Percentiles rank a stretch among this genome's conserved stretches.
Evolutionary conservation across 2,888 invertebrate genomes (phyloP).

Genomic region (Trissolcus brochymenae): DNA sequence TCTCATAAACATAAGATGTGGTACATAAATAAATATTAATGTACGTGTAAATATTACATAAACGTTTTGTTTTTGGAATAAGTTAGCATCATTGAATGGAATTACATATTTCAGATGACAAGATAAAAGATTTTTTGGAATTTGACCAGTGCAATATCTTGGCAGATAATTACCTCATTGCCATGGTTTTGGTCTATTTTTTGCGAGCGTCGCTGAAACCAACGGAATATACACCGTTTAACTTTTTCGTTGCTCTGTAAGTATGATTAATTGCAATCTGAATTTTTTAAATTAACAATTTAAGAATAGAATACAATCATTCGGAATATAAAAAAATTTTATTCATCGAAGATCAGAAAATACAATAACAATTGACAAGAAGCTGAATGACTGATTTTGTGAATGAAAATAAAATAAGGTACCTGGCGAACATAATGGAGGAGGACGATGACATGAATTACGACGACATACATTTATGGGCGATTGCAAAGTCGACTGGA

Average conservation of each 20-base stretch:
- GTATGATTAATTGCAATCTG: conserved; percentile 53
- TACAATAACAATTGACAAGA: background rate
- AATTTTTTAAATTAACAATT: background rate
- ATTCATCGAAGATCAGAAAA: too few relatives aligned
- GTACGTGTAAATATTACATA: background rate
- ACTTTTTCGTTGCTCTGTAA: conserved; percentile 80
- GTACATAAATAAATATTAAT: background rate
- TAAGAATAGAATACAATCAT: background rate
- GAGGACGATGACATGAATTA: conserved; percentile 79
- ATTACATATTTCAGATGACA: conserved; percentile 66
- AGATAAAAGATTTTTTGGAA: conserved; percentile 76
- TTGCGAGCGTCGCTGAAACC: conserved; percentile 76
- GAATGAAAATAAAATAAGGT: conserved; percentile 66
- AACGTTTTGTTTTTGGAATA: background rate
- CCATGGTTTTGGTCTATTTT: conserved; percentile 80
- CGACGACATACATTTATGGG: conserved; percentile 76
- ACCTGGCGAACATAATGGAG: conserved; percentile 79
- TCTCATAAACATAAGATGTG: background rate
- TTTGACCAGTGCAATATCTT: conserved; percentile 77
- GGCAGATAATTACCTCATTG: conserved; percentile 79
- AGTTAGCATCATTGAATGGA: background rate
- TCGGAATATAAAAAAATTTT: too few relatives aligned
- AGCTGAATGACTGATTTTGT: background rate
- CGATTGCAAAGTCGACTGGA: conserved; percentile 63
- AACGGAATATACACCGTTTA: conserved; percentile 76